A percentile compares a stretch with the other conserved stretches of the same genome.
phyloP scores from a whole-genome alignment of 2,888 invertebrate species.

The Liodrosophila aerea region DNA sequence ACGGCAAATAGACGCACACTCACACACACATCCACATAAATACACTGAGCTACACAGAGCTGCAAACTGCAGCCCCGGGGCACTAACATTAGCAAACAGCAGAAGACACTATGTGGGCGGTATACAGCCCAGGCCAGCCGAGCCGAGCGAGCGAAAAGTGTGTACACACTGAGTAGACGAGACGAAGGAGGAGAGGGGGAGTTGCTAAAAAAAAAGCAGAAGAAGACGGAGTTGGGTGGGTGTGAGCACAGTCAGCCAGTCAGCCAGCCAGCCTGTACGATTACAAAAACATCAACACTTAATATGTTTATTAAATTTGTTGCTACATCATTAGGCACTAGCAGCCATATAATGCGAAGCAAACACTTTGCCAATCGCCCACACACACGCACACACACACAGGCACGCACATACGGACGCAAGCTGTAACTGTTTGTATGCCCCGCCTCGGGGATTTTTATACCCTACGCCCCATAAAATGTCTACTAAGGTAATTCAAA shows the following conservation, averaged over 20 bases:
- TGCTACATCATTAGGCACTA: constrained; percentile 78
- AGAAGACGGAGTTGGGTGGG: constrained; percentile 10
- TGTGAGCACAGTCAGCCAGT: not conserved
- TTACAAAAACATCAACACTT: constrained; percentile 77
- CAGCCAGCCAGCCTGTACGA: constrained; percentile 63
- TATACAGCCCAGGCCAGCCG: no score
- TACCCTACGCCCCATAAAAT: constrained; percentile 63
- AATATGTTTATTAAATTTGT: constrained; percentile 79
- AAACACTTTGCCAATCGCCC: constrained; percentile 53
- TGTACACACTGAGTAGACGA: no score
- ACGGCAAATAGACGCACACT: constrained; percentile 28
- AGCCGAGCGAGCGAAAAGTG: no score
- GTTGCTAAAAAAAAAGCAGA: not conserved
- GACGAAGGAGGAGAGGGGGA: no score
- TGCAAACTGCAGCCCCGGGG: constrained; percentile 1
- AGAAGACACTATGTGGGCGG: constrained; percentile 12
- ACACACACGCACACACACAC: constrained; percentile 21
- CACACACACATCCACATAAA: not conserved
- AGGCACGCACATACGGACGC: constrained; percentile 17
- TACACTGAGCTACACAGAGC: constrained; percentile 2
- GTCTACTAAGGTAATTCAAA: constrained; percentile 54
- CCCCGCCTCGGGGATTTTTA: constrained; percentile 25
- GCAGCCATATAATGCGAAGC: constrained; percentile 71
- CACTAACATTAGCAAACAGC: constrained; percentile 33
- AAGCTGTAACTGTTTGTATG: constrained; percentile 11